phyloP scores from a whole-genome alignment of 2,888 invertebrate genomes.

The Papilio demoleus region DNA sequence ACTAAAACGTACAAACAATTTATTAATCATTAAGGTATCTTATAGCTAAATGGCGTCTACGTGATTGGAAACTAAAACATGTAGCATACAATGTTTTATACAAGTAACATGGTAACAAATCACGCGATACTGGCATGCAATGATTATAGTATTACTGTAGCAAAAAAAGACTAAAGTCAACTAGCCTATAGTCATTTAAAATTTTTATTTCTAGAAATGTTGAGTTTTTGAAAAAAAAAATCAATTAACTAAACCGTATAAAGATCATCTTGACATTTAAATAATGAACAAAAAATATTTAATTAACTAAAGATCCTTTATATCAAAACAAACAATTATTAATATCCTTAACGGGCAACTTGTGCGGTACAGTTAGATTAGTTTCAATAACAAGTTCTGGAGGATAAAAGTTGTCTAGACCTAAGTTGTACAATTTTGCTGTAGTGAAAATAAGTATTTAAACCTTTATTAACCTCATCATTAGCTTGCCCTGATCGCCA shows the following conservation, averaged over 20 bases:
- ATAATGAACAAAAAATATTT: neutral
- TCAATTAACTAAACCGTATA: no score
- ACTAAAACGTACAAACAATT: neutral
- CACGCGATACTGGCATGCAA: constrained; percentile 9
- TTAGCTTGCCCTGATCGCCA: no score
- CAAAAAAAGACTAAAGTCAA: neutral
- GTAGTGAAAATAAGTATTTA: no score
- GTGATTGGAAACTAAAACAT: constrained; percentile 10
- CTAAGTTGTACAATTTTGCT: no score
- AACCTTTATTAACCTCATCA: no score
- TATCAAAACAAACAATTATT: neutral
- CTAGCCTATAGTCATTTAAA: neutral
- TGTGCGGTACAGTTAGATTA: neutral
- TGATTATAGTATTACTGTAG: neutral
- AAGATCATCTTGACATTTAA: constrained; percentile 6
- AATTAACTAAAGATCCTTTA: neutral
- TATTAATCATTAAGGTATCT: neutral
- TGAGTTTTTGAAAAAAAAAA: no score
- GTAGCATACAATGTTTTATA: constrained; percentile 3
- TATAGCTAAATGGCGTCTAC: neutral
- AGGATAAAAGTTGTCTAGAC: neutral
- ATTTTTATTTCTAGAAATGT: neutral
- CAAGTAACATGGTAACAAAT: neutral
- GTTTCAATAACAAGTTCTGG: neutral
- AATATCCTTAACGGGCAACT: neutral